These are phyloP conservation scores for Pentamera pediparva DNA, from an alignment of 53 echinoderm and acorn worm species.

Conservation along the genomic window DNA sequence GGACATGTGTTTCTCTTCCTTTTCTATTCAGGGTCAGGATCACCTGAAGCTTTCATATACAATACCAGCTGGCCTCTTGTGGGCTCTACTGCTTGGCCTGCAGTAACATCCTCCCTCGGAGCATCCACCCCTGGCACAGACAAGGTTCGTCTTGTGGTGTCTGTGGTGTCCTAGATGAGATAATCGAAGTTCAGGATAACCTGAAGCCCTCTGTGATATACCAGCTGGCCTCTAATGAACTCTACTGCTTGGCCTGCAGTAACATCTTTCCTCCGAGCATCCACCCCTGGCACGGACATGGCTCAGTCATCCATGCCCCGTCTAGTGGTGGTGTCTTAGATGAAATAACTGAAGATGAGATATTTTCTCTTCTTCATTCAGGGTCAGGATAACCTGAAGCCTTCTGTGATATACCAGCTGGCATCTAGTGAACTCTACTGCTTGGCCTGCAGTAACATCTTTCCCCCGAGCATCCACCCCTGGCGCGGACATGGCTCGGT, in stretches of 20 bases:
- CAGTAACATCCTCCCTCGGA: slow-evolving; percentile 69
- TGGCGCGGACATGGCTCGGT: slow-evolving; percentile 93
- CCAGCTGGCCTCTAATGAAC: slow-evolving; percentile 87
- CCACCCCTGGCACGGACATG: slow-evolving; percentile 88
- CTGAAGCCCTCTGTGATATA: slow-evolving; percentile 89
- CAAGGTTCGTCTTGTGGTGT: slow-evolving; percentile 88
- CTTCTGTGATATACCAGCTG: slow-evolving; percentile 90
- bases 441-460: slow-evolving; percentile 71
- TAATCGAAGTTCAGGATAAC: slow-evolving; percentile 67
- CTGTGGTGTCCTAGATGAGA: slow-evolving; percentile 68
- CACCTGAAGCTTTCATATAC: slow-evolving; percentile 81
- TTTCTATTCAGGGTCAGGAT: slow-evolving; percentile 69
- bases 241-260: slow-evolving; percentile 80
- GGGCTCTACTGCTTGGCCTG: slow-evolving; percentile 90
- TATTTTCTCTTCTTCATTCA: slow-evolving; percentile 22
- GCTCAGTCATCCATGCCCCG: slow-evolving; percentile 78
- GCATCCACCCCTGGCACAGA: slow-evolving; percentile 78
- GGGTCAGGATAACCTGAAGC: slow-evolving; percentile 93
- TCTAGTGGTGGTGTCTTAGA: too few species aligned
- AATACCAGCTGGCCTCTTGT: slow-evolving; percentile 90
- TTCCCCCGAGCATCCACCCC: slow-evolving; percentile 70
- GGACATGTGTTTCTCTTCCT: not conserved
- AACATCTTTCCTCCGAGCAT: slow-evolving; percentile 74
- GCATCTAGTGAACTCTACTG: slow-evolving; percentile 92
- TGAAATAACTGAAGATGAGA: not conserved